phyloP scores from a whole-genome alignment of 2,888 invertebrate species.

The Dione vanillae region DNA sequence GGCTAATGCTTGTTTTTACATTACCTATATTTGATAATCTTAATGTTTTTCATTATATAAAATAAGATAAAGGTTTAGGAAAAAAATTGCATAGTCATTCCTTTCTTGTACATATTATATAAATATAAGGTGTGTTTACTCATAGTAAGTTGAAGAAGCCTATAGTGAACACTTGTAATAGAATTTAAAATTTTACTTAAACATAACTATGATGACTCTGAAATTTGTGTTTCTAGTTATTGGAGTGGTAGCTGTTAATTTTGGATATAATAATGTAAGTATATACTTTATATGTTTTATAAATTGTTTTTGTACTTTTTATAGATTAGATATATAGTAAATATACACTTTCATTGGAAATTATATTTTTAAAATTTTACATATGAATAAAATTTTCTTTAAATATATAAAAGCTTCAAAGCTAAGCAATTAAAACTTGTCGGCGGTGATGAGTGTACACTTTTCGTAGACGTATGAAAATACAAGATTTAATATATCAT shows the following conservation, averaged over 20 bases:
- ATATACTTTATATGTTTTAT: background rate
- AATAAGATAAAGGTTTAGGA: conserved; percentile 1
- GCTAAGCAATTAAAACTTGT: too few species aligned
- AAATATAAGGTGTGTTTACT: background rate
- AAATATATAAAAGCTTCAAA: too few species aligned
- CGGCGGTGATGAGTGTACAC: too few species aligned
- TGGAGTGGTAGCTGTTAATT: conserved; percentile 44
- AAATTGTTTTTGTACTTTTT: too few species aligned
- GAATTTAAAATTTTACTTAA: conserved; percentile 13
- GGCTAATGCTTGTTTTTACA: background rate
- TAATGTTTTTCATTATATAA: too few species aligned
- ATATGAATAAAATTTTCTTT: too few species aligned
- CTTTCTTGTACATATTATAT: background rate
- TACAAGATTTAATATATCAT: too few species aligned
- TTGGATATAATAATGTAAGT: conserved; percentile 48
- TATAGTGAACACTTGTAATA: conserved; percentile 29
- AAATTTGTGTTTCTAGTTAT: conserved; percentile 44
- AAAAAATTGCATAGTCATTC: background rate
- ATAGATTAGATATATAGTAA: too few species aligned
- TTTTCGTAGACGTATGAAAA: too few species aligned
- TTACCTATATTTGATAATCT: background rate
- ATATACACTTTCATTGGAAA: too few species aligned
- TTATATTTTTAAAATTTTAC: too few species aligned
- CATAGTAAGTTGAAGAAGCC: conserved; percentile 28
- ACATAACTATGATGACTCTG: conserved; percentile 42